Percentiles rank a stretch among this genome's conserved stretches.
Conservation (phyloP, 30 jellyfish, hydroid and myxozoan species). For the Pelagia noctiluca region DNA sequence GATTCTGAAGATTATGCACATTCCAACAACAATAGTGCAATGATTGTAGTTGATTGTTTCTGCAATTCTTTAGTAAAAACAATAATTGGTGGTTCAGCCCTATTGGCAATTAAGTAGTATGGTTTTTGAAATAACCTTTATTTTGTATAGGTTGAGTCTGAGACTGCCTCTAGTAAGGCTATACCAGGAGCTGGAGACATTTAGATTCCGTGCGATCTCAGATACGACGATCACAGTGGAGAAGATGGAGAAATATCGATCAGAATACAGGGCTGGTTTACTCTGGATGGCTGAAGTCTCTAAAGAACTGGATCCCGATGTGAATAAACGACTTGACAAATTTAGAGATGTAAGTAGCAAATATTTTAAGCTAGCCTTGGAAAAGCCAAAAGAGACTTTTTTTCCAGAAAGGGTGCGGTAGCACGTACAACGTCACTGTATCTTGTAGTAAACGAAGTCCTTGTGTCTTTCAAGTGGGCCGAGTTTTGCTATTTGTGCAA, state of each 20-base stretch:
- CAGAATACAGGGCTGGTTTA: slow-evolving; percentile 94
- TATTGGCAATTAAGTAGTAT: not conserved
- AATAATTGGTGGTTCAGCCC: not conserved
- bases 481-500: too few relatives aligned
- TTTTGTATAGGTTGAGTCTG: slow-evolving; percentile 76
- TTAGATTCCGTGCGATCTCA: slow-evolving; percentile 93
- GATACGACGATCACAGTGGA: slow-evolving; percentile 93
- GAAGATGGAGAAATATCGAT: slow-evolving; percentile 86
- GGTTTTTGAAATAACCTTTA: not conserved
- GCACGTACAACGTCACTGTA: too few relatives aligned
- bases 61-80: not conserved
- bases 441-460: too few relatives aligned
- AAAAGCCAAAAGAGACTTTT: too few relatives aligned
- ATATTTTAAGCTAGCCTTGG: too few relatives aligned
- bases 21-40: too few relatives aligned
- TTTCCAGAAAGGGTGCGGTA: too few relatives aligned
- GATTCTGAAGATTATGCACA: too few relatives aligned
- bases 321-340: slow-evolving; percentile 87
- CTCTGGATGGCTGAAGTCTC: slow-evolving; percentile 99
- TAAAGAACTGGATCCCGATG: slow-evolving; percentile 97
- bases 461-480: too few relatives aligned
- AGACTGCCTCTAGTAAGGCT: slow-evolving; percentile 87
- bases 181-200: slow-evolving; percentile 92
- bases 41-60: too few relatives aligned
- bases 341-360: slow-evolving; percentile 85